Conservation (phyloP, 1,140 invertebrate genomes). For the Leptinotarsa lineolata region DNA sequence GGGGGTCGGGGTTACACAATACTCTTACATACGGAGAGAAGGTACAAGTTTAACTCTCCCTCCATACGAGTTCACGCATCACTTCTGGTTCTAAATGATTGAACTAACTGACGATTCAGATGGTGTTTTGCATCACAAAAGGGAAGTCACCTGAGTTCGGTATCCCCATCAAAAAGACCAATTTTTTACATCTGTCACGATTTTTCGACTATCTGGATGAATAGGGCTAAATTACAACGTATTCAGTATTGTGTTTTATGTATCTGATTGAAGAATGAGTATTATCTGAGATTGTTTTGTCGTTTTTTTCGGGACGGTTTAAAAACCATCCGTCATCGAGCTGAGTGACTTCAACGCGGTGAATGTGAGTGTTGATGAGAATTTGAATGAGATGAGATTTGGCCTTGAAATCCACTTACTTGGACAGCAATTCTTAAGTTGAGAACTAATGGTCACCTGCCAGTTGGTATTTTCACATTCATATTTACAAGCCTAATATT, state of each 20-base stretch:
- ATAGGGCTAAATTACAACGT: conserved; percentile 30
- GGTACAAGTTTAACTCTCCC: conserved; percentile 8
- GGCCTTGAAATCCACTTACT: too few relatives aligned
- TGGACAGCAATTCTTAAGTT: too few relatives aligned
- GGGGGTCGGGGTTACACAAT: conserved; percentile 40
- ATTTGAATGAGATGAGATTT: not conserved
- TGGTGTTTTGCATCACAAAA: conserved; percentile 45
- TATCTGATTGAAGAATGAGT: conserved; percentile 19
- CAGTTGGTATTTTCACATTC: too few relatives aligned
- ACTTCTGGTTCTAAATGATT: conserved; percentile 45
- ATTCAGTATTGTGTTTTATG: conserved; percentile 31
- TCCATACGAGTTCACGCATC: conserved; percentile 41
- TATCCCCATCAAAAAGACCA: conserved; percentile 25
- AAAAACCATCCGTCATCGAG: too few relatives aligned
- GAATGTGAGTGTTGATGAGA: not conserved
- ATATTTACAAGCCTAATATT: too few relatives aligned
- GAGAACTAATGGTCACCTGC: too few relatives aligned
- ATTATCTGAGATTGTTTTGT: conserved; percentile 12
- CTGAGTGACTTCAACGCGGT: not conserved
- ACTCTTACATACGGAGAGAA: conserved; percentile 6
- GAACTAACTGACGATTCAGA: conserved; percentile 47
- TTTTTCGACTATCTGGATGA: conserved; percentile 25
- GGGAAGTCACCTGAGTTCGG: conserved; percentile 41
- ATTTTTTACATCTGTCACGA: conserved; percentile 33
- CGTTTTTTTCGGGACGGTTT: not conserved